These are phyloP conservation scores for Megaptera novaeangliae DNA, from an alignment of 2,113 vertebrate genomes.

Conservation along the genomic window DNA sequence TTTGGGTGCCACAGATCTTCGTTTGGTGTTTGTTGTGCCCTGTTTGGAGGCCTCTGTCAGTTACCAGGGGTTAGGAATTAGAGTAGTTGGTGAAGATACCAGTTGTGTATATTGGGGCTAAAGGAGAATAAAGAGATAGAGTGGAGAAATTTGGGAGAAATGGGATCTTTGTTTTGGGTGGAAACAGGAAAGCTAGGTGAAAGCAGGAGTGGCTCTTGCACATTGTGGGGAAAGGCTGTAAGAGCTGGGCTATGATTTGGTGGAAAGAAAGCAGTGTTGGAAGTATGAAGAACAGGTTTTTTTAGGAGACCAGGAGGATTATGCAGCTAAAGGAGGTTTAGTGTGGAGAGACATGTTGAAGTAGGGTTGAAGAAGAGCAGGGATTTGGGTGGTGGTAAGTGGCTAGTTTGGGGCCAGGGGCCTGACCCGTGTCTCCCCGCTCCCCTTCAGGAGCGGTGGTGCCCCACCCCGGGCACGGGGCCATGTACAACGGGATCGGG, in stretches of 20 bases:
- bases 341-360: neutral
- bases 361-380: conserved; percentile 43
- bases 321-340: neutral
- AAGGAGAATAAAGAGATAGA: neutral
- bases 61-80: neutral
- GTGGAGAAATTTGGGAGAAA: conserved; percentile 30
- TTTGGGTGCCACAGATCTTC: neutral
- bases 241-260: neutral
- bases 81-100: neutral
- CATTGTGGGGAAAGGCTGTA: neutral
- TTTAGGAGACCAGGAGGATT: neutral
- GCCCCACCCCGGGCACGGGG: conserved; percentile 72
- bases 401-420: conserved; percentile 68
- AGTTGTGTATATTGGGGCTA: neutral
- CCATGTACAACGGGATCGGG: conserved; percentile 96
- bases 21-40: neutral
- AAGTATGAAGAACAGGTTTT: neutral
- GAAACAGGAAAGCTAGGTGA: neutral
- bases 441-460: conserved; percentile 75
- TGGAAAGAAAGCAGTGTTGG: neutral
- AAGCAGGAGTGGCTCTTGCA: neutral
- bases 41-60: neutral
- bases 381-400: conserved; percentile 59
- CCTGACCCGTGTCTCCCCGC: conserved; percentile 75
- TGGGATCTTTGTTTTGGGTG: neutral